phyloP scores from a whole-genome alignment of 2,113 vertebrate species.

The Muntiacus muntjak region DNA sequence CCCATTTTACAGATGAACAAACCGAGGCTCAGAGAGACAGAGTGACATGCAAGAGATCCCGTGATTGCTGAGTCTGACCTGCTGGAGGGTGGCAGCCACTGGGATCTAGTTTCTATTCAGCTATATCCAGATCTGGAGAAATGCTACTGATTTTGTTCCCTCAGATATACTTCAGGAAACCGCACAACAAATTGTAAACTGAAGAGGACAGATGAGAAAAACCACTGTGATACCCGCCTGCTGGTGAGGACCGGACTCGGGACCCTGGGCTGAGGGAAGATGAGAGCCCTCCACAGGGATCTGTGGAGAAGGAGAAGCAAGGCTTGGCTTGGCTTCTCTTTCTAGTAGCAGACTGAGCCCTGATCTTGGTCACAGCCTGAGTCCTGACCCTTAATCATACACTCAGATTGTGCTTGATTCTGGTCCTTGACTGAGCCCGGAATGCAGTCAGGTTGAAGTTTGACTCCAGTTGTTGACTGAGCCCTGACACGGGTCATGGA shows the following conservation, averaged over 20 bases:
- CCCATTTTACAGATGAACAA: neutral
- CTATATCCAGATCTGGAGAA: neutral
- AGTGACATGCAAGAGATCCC: neutral
- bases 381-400: neutral
- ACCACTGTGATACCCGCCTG: rapidly evolving
- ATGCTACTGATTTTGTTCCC: neutral
- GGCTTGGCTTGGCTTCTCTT: neutral
- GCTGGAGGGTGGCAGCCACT: neutral
- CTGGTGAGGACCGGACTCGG: neutral
- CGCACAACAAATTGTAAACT: rapidly evolving
- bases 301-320: neutral
- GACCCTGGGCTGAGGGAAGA: no score
- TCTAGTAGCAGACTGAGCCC: neutral
- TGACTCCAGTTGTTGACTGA: neutral
- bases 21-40: neutral
- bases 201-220: neutral
- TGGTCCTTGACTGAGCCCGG: neutral
- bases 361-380: neutral
- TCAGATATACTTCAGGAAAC: neutral
- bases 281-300: neutral
- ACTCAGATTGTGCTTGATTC: neutral
- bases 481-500: neutral
- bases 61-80: neutral
- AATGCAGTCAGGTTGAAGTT: neutral
- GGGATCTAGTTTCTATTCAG: neutral